Base-by-base conservation (phyloP, 1,140 invertebrate genomes). In the Sinonovacula constricta region DNA sequence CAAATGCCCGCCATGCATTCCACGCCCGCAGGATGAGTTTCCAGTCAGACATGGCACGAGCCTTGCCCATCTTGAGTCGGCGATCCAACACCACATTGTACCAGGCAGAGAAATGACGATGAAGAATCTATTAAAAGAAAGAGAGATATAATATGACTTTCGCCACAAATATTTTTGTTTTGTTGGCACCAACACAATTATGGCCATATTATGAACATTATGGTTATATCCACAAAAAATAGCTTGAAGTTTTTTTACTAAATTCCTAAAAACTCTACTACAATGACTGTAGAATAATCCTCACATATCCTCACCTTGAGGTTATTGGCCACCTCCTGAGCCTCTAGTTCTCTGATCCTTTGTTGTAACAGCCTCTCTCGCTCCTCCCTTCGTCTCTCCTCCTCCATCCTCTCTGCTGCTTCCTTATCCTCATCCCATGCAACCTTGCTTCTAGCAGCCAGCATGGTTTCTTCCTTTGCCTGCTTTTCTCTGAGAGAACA, bases 41-140 rank as follows among this genome's bases (percentile, higher is more conserved):
- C 90, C 90, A 91, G 84, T 91, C 90, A 62, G 83, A 71, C 63
- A 90, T 75, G 14, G 90, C 90, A 56, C 84, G 76, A 3, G 88
- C 89, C 78, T 90, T 90, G 3, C 90, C 90, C 60, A 88, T 82
- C 62, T 87, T 80, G 34, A 91, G 59, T 36, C 87, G 77, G 4
- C 84, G 79, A 22, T 90, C 84, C 57, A 91, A 31, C 28, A 90
- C 85, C 1, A 90, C 28, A 54, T 86, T 84, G 71, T 90, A 90
- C 90, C 90, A 91, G 14, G 86, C 83, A 22, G 86, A 88, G 74
- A 91, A 90, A 77, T 87, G 84, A n/a, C 79, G 76, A 39, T 90
- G 89, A 5, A 89, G 65, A 31, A 80, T 74, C 88, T 90, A 71
- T 22, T 81, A 75, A 12, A 63, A n/a, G n/a, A n/a, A n/a, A n/a